Evolutionary conservation across 2,888 invertebrate genomes (phyloP).

Genomic region (Callosobruchus maculatus): DNA sequence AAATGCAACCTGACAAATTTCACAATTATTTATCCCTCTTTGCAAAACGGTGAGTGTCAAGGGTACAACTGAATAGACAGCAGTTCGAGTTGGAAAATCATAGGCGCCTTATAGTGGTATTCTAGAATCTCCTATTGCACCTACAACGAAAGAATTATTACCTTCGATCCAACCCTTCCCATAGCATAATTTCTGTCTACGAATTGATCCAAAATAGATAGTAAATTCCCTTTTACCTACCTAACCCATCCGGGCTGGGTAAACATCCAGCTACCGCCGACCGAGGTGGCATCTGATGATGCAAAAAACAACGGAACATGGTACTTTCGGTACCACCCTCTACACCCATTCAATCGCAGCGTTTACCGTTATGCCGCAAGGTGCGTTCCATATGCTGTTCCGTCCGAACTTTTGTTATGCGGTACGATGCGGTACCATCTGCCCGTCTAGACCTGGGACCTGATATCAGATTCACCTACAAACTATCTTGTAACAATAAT

Average conservation of each 20-base stretch:
- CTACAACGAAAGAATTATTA: too few species aligned
- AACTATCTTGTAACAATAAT: neutral
- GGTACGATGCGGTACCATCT: neutral
- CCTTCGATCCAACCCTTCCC: too few species aligned
- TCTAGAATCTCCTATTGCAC: too few species aligned
- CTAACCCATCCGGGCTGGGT: neutral
- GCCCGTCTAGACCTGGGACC: neutral
- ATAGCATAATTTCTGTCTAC: too few species aligned
- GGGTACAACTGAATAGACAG: too few species aligned
- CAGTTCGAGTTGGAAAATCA: too few species aligned
- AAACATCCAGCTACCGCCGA: neutral
- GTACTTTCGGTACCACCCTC: neutral
- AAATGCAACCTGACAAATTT: too few species aligned
- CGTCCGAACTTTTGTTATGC: neutral
- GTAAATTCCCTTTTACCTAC: neutral
- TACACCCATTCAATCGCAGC: neutral
- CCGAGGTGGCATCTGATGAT: neutral
- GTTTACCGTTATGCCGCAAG: neutral
- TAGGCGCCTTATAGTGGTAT: too few species aligned
- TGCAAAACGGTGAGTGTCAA: too few species aligned
- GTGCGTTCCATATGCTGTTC: neutral
- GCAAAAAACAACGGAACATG: neutral
- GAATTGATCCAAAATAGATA: too few species aligned
- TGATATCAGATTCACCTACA: neutral
- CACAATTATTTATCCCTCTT: too few species aligned